Base-by-base conservation (phyloP, 2,113 vertebrate genomes). In the Cyrtonyx montezumae region DNA sequence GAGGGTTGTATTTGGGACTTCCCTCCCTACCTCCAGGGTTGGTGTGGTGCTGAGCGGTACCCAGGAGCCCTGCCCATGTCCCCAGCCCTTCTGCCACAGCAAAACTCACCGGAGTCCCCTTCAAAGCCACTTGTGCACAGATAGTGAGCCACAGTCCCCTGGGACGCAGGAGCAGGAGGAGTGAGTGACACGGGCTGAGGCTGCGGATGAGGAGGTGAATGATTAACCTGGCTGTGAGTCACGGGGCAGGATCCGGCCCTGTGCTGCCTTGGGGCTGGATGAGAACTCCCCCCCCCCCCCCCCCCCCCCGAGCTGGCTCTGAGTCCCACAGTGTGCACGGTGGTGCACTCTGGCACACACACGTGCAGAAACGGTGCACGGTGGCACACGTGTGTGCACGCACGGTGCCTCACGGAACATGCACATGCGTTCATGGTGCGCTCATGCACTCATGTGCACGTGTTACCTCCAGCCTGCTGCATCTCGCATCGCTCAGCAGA, bases 241-340 rank as follows among this genome's bases (percentile, higher is more conserved):
- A 51, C 1, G 1, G 53, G 20, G 15, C 2, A 7, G 65, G 61
- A 63, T 40, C 25, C 40, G 6, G 22, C 8, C 11, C 22, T 0
- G 0, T 0, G 1, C 2, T 28, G 37, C 61, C 36, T 28, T 28
- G 11, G 25, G 37, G 37, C 37, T 19, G 23, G 37, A 19, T 8
- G 11, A 63, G 61, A 28, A 63, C 28, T 37, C 26, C 7, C 0
- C 59, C 4, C 61, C 26, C 7, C 0, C 59, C 4, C 61, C 26
- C 7, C 0, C 59, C 61, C 26, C 7, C 0, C 59, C 4, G 59
- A 49, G 63, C n/a, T 20, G 43, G 51, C 25, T 53, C 36, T 34
- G 87, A 53, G 43, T 37, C 42, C 51, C 28, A 4, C 13, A 11
- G 5, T 5, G 21, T 63, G 63, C 18, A 3, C 1, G 9, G 2